Base-by-base conservation (phyloP, 2,797 vertebrate species). In the Darevskia mixta region DNA sequence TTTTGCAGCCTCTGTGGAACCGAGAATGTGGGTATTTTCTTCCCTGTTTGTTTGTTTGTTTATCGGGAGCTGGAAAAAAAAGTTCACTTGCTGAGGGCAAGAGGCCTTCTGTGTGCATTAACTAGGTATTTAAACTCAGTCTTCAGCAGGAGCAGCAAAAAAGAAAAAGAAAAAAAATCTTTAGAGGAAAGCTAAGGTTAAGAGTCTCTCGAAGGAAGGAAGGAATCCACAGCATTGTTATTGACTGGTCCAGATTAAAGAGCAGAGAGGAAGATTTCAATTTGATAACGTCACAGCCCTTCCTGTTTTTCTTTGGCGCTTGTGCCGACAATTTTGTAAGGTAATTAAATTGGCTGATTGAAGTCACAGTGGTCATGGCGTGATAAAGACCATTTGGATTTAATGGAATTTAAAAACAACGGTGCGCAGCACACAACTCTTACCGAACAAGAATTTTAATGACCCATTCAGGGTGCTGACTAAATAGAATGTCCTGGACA, bases 271-370 rank as follows among this genome's bases (percentile, higher is more conserved):
- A 96, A 97, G 97, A 97, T 97, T 96, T 97, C 96, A 96, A 96
- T 97, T 96, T 97, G 97, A 97, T 97, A 97, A 96, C 93, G 92
- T 97, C 96, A 96, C 93, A 96, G 91, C 79, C 94, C 92, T 97
- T 96, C 95, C 95, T 97, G 93, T 95, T 97, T 97, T 97, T 96
- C 96, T 97, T 96, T 95, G 93, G 95, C 92, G 89, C 93, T 95
- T 96, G 96, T 96, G 94, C 96, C 96, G 95, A 96, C 96, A 97
- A 97, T 97, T 97, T 97, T 95, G 95, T 96, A 97, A 97, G 96
- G 97, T 97, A 97, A 97, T 97, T 97, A 97, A 97, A 97, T 96
- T 96, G 97, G 95, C 95, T 97, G 97, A 97, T 97, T 97, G 97
- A 98, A 97, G 97, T 97, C 97, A 95, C 94, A 95, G 96, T 97